These are phyloP conservation scores for Anoura caudifer DNA, from an alignment of 2,113 vertebrate species.

Conservation along the genomic window DNA sequence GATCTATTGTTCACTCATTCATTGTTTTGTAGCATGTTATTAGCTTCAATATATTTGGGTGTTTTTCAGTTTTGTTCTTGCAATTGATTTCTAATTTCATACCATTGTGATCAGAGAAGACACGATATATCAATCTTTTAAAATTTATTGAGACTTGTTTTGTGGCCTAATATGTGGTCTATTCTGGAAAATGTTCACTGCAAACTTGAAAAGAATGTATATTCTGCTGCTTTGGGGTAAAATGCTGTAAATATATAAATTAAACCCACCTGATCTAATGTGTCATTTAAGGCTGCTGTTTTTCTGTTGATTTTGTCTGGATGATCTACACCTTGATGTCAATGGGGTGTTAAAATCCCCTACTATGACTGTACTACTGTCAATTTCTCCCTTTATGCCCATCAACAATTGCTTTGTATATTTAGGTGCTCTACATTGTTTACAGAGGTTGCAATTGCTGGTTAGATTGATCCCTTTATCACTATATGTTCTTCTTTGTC, in stretches of 20 bases:
- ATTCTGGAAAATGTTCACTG: background rate
- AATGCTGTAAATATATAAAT: background rate
- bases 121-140: background rate
- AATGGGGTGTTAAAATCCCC: background rate
- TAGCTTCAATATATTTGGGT: background rate
- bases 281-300: background rate
- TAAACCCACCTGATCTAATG: background rate
- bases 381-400: background rate
- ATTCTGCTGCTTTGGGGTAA: background rate
- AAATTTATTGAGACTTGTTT: background rate
- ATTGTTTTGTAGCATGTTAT: background rate
- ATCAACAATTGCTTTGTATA: background rate
- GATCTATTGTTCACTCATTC: background rate
- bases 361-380: background rate
- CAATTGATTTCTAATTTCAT: background rate
- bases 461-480: background rate
- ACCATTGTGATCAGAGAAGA: background rate
- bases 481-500: background rate
- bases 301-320: background rate
- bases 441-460: background rate
- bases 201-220: background rate
- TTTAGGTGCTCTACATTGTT: background rate
- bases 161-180: background rate
- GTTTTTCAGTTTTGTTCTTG: background rate
- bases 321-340: background rate